Evolutionary conservation across 2,888 invertebrate species (phyloP).

Genomic region (Aporophyla nigra): DNA sequence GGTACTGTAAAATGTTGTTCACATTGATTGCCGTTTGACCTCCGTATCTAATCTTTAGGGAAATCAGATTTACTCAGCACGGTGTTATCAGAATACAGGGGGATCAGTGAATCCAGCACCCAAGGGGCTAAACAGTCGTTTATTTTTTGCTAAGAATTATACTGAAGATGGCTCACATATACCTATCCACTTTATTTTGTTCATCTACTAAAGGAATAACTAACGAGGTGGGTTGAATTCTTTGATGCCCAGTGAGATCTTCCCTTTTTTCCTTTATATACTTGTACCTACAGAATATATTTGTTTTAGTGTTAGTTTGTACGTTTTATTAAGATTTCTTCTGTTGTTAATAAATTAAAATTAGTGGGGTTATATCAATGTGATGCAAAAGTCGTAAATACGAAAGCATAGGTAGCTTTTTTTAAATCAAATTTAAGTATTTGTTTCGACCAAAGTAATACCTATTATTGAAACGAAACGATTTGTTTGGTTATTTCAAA

Average conservation of each 20-base stretch:
- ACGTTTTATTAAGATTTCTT: no score
- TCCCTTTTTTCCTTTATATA: no score
- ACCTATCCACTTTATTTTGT: background rate
- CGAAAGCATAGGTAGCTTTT: background rate
- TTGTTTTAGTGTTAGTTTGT: no score
- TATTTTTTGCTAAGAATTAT: conserved; percentile 39
- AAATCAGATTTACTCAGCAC: conserved; percentile 50
- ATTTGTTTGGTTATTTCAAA: background rate
- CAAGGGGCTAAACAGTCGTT: conserved; percentile 7
- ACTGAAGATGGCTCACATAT: conserved; percentile 1
- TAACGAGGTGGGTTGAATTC: background rate
- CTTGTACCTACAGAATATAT: no score
- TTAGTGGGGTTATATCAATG: background rate
- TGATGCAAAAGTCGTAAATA: background rate
- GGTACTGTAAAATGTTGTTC: conserved; percentile 8
- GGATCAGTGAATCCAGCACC: conserved; percentile 20
- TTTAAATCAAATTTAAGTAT: background rate
- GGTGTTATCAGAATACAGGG: conserved; percentile 41
- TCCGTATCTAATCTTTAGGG: conserved; percentile 49
- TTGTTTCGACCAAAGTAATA: background rate
- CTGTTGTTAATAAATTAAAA: no score
- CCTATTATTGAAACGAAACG: background rate
- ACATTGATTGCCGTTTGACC: conserved; percentile 37
- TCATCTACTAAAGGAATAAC: background rate
- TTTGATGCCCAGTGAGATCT: no score